Evolutionary conservation across 1,140 invertebrate genomes (phyloP), one percentile per base, ranked within the genome.

Genomic region (Ostrea edulis): DNA sequence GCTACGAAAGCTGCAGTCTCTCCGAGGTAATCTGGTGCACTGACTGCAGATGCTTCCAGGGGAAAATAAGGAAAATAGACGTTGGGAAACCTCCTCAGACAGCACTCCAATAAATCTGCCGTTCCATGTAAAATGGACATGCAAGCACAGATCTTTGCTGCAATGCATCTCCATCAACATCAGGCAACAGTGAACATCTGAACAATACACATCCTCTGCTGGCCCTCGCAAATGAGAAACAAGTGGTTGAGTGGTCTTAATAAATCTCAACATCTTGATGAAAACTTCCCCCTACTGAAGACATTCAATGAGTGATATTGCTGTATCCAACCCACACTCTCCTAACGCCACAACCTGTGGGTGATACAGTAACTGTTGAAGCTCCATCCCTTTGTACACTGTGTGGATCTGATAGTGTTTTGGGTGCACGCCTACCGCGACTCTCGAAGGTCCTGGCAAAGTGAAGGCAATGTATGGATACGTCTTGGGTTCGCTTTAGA

Each of bases 391-490:
- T n/a, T 62, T 84, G 7, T 84, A 52, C 8, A 17, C 25, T 53
- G 86, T 54, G 8, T 54, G 29, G 2, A n/a, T 29, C 5, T 12
- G 17, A 14, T 65, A 29, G 20, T 83, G 44, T 82, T 87, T 84
- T 22, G 86, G 86, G 58, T 87, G 86, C n/a, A 87, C 25, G 11
- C 82, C 86, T 9, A 87, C 62, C 9, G 86, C 35, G 44, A 87
- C 82, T 84, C 62, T 87, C 86, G 51, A 84, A 54, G 51, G 82
- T 55, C 62, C 82, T 25, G 84, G 22, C 54, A 84, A 35, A 35
- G 9, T 62, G 52, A 87, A 87, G 17, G 51, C 29, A 17, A 85
- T 22, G 8, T 85, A 25, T n/a, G 87, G 87, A 82, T 85, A 85
- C 0, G 87, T 85, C 20, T 81, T 62, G 8, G 87, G 84, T 44